These are phyloP conservation scores for Amphimedon queenslandica DNA, from an alignment of 37 sponge, comb jelly and placozoan genomes.

Conservation along the genomic window DNA sequence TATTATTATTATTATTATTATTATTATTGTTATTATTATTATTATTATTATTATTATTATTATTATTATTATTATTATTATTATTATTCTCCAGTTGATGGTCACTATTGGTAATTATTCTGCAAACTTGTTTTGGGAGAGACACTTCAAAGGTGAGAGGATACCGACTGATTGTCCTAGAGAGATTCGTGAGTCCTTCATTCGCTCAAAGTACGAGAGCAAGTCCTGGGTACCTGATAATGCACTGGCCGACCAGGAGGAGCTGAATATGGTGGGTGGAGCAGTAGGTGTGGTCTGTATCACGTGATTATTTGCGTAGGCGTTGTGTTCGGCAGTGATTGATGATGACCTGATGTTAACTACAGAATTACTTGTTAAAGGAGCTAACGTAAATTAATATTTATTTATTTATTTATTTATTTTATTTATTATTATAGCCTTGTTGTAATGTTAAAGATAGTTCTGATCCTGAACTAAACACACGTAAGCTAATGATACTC, in stretches of 20 bases:
- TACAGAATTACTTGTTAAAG: slow-evolving; percentile 48
- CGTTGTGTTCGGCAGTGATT: slow-evolving; percentile 41
- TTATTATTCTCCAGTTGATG: slow-evolving; percentile 57
- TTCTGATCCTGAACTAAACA: neutral
- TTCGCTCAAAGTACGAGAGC: slow-evolving; percentile 73
- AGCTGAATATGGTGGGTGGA: neutral
- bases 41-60: too few species aligned
- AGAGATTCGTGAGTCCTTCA: slow-evolving; percentile 74
- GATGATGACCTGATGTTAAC: slow-evolving; percentile 56
- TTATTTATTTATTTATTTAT: too few species aligned
- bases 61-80: too few species aligned
- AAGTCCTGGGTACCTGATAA: slow-evolving; percentile 60
- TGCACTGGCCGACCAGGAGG: slow-evolving; percentile 13
- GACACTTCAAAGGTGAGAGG: slow-evolving; percentile 39
- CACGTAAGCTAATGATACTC: neutral
- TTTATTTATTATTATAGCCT: too few species aligned
- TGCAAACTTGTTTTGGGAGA: slow-evolving; percentile 71
- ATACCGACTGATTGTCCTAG: slow-evolving; percentile 58
- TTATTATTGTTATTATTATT: too few species aligned
- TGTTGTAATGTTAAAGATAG: neutral
- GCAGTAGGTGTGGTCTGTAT: neutral
- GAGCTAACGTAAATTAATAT: slow-evolving; percentile 67
- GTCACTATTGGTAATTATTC: slow-evolving; percentile 62
- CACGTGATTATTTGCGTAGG: neutral
- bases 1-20: too few species aligned